These are phyloP conservation scores for Benthosema pterotum DNA, from an alignment of 2,797 vertebrate species.

Conservation along the genomic window DNA sequence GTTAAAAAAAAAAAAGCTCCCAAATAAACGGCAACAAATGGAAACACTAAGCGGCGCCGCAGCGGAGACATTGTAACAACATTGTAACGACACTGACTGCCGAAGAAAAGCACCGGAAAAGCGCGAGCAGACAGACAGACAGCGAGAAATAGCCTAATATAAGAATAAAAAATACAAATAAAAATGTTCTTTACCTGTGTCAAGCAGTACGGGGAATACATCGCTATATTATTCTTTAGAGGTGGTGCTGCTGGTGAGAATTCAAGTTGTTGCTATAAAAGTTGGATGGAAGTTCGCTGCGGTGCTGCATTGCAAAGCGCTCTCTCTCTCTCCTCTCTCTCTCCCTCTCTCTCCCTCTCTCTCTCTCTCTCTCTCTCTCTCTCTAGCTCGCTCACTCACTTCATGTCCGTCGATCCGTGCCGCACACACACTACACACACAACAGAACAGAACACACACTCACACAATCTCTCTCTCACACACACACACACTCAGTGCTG, in stretches of 20 bases:
- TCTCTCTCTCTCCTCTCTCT: slow-evolving; percentile 55
- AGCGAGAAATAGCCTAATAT: slow-evolving; percentile 36
- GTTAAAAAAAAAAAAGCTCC: slow-evolving; percentile 52
- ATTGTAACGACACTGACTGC: slow-evolving; percentile 29
- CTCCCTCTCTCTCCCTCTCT: no score
- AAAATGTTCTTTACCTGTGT: slow-evolving; percentile 86
- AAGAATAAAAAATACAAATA: slow-evolving; percentile 13
- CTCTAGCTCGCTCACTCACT: slow-evolving; percentile 69
- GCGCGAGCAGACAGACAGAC: slow-evolving; percentile 17
- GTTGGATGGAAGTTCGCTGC: slow-evolving; percentile 83
- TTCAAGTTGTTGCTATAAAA: slow-evolving; percentile 72
- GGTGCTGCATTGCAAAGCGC: slow-evolving; percentile 82
- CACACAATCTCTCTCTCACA: neutral
- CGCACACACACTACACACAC: slow-evolving; percentile 3
- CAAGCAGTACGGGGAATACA: slow-evolving; percentile 96
- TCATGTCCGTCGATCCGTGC: slow-evolving; percentile 69
- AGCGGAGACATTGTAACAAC: slow-evolving; percentile 34
- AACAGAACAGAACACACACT: no score
- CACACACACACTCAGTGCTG: no score
- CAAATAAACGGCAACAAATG: slow-evolving; percentile 70
- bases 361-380: slow-evolving; percentile 51
- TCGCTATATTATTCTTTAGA: slow-evolving; percentile 83
- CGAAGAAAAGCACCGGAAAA: slow-evolving; percentile 41
- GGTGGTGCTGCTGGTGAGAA: no score
- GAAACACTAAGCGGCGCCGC: slow-evolving; percentile 52